Evolutionary conservation across 2,888 invertebrate genomes (phyloP).

Genomic region (Cheilosia vulpina): DNA sequence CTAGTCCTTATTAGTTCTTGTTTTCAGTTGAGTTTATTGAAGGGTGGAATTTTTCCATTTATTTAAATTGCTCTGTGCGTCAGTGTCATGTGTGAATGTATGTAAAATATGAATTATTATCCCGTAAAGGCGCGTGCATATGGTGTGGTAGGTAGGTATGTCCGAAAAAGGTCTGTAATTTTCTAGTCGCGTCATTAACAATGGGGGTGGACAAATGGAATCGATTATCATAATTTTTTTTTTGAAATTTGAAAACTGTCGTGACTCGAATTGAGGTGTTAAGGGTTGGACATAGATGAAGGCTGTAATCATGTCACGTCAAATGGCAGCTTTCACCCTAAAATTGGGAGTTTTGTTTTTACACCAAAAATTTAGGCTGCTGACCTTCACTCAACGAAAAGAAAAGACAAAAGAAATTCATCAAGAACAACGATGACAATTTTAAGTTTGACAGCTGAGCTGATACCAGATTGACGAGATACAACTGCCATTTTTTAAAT

Average conservation of each 20-base stretch:
- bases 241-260: constrained; percentile 42
- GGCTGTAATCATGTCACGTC: constrained; percentile 21
- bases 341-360: neutral
- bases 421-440: too few species aligned
- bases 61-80: constrained; percentile 67
- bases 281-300: constrained; percentile 11
- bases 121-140: constrained; percentile 44
- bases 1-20: neutral
- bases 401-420: too few species aligned
- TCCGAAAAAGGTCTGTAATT: constrained; percentile 6
- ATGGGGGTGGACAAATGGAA: constrained; percentile 56
- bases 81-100: neutral
- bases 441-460: too few species aligned
- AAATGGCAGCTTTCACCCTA: neutral
- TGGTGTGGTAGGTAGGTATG: constrained; percentile 35
- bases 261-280: constrained; percentile 41
- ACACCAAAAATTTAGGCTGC: too few species aligned
- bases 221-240: constrained; percentile 51
- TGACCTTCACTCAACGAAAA: too few species aligned
- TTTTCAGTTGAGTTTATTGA: constrained; percentile 28
- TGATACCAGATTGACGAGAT: too few species aligned
- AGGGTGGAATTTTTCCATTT: constrained; percentile 70
- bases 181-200: constrained; percentile 28
- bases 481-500: too few species aligned
- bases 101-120: constrained; percentile 73